Conservation (phyloP, 2,797 vertebrate species). For the Alosa sapidissima region DNA sequence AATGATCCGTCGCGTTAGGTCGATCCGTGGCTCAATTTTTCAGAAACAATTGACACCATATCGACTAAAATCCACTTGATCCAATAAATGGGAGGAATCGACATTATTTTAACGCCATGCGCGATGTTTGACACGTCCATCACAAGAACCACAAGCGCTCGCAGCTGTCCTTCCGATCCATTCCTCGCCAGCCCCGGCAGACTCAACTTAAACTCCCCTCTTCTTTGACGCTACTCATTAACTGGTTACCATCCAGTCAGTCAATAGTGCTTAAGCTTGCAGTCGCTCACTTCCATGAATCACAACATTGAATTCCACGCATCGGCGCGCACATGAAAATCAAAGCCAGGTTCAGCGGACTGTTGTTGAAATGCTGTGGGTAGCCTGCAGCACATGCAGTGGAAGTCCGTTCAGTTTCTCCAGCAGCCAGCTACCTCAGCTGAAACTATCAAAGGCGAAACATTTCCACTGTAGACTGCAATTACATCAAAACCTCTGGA, state of each 20-base stretch:
- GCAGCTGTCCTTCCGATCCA: constrained; percentile 49
- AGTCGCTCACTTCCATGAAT: constrained; percentile 26
- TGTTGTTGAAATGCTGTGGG: neutral
- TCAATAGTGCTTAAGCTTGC: constrained; percentile 17
- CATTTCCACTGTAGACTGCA: constrained; percentile 35
- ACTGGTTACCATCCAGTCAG: constrained; percentile 22
- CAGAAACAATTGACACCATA: constrained; percentile 39
- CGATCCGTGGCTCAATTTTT: constrained; percentile 27
- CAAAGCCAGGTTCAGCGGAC: constrained; percentile 14
- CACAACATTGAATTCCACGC: constrained; percentile 45
- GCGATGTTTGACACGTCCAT: constrained; percentile 37
- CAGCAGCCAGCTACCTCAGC: constrained; percentile 16
- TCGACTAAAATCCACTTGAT: constrained; percentile 45
- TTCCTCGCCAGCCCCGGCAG: constrained; percentile 33
- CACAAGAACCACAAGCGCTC: constrained; percentile 29
- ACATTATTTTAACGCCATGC: constrained; percentile 30
- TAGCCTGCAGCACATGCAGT: neutral
- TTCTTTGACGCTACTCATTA: constrained; percentile 10
- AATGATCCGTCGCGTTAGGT: neutral
- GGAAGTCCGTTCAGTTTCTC: neutral
- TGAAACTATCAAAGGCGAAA: constrained; percentile 18
- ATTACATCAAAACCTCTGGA: constrained; percentile 33
- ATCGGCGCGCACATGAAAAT: constrained; percentile 32
- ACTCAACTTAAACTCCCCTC: constrained; percentile 49
- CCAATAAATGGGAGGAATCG: constrained; percentile 29